Evolutionary conservation across 2,113 vertebrate genomes (phyloP).

Genomic region (Balaeniceps rex): DNA sequence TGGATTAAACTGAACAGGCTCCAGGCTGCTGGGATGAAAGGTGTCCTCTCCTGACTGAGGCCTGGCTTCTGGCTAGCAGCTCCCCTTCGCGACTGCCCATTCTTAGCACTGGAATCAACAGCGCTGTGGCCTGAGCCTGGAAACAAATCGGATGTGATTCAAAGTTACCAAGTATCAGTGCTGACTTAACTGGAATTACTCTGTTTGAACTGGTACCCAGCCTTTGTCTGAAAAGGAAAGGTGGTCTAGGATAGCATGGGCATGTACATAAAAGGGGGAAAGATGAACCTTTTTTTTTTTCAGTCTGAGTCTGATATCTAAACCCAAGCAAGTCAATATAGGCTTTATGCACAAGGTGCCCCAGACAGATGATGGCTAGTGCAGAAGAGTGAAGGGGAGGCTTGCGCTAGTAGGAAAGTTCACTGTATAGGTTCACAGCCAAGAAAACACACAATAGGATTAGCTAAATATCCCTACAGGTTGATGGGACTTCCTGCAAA

Average conservation of each 20-base stretch:
- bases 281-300: background rate
- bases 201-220: background rate
- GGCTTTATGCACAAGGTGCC: background rate
- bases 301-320: background rate
- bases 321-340: background rate
- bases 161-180: background rate
- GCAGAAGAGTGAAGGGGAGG: background rate
- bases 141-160: background rate
- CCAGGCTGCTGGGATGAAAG: background rate
- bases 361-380: background rate
- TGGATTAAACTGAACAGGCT: background rate
- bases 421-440: background rate
- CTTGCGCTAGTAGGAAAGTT: background rate
- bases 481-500: background rate
- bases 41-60: background rate
- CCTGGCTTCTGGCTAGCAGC: background rate
- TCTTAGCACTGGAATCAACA: background rate
- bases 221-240: background rate
- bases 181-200: background rate
- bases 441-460: background rate
- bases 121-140: background rate
- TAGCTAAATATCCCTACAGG: background rate
- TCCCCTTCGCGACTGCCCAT: accelerated
- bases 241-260: background rate
- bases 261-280: background rate